phyloP scores from a whole-genome alignment of 2,888 invertebrate genomes.

The Hydriomena furcata region DNA sequence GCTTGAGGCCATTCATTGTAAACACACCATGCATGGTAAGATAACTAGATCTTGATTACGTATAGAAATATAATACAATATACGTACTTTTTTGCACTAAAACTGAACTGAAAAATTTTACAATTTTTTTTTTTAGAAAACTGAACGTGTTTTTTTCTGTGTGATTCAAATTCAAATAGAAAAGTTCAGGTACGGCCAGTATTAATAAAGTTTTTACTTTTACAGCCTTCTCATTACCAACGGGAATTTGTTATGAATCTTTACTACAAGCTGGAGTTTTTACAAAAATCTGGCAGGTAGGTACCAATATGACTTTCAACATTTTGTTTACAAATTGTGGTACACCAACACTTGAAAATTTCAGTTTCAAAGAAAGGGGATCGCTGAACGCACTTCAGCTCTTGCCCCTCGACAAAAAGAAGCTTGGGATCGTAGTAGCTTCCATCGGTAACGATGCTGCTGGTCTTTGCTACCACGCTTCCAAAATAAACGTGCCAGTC shows the following conservation, averaged over 20 bases:
- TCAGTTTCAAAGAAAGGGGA: conserved; percentile 89
- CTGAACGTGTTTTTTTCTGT: too few relatives aligned
- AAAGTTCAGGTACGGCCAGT: too few relatives aligned
- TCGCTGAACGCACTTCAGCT: conserved; percentile 85
- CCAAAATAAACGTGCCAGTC: conserved; percentile 82
- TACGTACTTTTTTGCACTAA: too few relatives aligned
- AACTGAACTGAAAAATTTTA: too few relatives aligned
- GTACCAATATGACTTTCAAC: conserved; percentile 36
- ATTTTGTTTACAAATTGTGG: too few relatives aligned
- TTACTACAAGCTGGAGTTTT: conserved; percentile 56
- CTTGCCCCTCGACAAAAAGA: conserved; percentile 82
- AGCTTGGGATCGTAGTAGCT: conserved; percentile 86
- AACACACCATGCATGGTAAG: conserved; percentile 62
- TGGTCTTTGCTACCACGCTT: conserved; percentile 86
- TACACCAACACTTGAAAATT: conserved; percentile 19
- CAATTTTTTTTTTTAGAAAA: too few relatives aligned
- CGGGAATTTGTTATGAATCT: conserved; percentile 52
- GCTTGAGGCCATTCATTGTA: conserved; percentile 45
- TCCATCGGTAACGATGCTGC: conserved; percentile 89
- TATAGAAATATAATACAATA: too few relatives aligned
- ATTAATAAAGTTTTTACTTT: not conserved
- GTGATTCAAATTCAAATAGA: too few relatives aligned
- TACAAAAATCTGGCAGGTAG: conserved; percentile 62
- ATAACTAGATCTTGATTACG: conserved; percentile 8
- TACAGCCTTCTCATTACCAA: conserved; percentile 59